A percentile compares a stretch with the other conserved stretches of the same genome.
Evolutionary conservation across 2,888 invertebrate species (phyloP).

Genomic region (Physocephala rufipes): DNA sequence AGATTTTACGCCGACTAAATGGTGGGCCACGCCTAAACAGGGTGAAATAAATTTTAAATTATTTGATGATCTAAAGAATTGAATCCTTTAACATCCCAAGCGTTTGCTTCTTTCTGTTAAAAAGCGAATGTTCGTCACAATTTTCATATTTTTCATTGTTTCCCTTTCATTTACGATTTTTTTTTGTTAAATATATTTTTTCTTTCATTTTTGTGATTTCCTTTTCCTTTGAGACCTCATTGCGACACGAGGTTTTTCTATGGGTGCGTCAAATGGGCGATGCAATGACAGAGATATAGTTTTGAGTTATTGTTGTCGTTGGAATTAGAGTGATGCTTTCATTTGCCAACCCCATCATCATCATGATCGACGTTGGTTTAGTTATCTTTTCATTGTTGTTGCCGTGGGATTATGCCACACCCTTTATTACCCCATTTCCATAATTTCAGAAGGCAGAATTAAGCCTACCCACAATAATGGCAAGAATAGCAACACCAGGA

Average conservation of each 20-base stretch:
- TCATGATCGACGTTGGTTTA: constrained; percentile 11
- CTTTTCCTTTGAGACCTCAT: constrained; percentile 28
- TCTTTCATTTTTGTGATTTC: too few species aligned
- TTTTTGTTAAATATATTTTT: background rate
- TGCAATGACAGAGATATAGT: constrained; percentile 18
- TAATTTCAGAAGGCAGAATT: constrained; percentile 35
- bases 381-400: background rate
- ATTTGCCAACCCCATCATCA: background rate
- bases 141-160: background rate
- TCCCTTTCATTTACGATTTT: background rate
- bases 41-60: too few species aligned
- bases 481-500: constrained; percentile 4
- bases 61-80: constrained; percentile 22
- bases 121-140: background rate
- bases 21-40: too few species aligned
- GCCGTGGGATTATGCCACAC: background rate
- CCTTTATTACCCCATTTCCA: constrained; percentile 11
- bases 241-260: constrained; percentile 39
- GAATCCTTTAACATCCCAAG: constrained; percentile 24
- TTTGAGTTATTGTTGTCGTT: constrained; percentile 4
- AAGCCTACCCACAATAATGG: constrained; percentile 2
- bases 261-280: constrained; percentile 35
- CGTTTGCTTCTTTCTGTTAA: background rate
- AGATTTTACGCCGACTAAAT: too few species aligned
- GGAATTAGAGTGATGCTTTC: background rate